Evolutionary conservation across 2,888 invertebrate species (phyloP).

Genomic region (Erebia palarica): DNA sequence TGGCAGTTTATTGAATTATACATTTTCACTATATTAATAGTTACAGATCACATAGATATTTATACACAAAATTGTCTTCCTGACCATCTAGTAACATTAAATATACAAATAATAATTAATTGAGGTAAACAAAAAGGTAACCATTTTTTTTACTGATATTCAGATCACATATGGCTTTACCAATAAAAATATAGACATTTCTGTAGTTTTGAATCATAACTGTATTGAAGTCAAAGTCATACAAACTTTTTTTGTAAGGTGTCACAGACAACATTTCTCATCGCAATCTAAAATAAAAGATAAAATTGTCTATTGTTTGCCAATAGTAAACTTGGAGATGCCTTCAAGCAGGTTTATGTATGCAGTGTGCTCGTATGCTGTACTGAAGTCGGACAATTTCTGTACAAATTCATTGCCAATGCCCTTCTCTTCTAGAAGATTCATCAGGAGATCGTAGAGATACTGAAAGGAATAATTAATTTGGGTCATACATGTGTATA

Average conservation of each 20-base stretch:
- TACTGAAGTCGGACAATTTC: slow-evolving; percentile 93
- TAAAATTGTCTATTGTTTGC: slow-evolving; percentile 62
- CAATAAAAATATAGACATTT: no score
- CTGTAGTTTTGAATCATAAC: neutral
- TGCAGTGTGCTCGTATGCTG: slow-evolving; percentile 95
- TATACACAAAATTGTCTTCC: no score
- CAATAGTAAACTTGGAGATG: slow-evolving; percentile 92
- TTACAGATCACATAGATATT: no score
- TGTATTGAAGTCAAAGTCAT: neutral
- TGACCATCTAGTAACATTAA: no score
- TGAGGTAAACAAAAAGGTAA: no score
- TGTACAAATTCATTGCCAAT: slow-evolving; percentile 96
- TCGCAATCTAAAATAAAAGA: slow-evolving; percentile 7
- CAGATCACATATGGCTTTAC: no score
- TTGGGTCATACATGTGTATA: neutral
- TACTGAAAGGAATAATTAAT: slow-evolving; percentile 81
- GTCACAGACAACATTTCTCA: slow-evolving; percentile 25
- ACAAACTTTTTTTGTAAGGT: slow-evolving; percentile 13
- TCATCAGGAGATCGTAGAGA: slow-evolving; percentile 96
- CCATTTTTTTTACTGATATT: no score
- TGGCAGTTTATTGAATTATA: neutral
- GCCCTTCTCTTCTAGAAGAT: slow-evolving; percentile 97
- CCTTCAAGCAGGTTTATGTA: slow-evolving; percentile 95
- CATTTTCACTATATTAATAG: neutral
- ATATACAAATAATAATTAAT: no score